Evolutionary conservation across 2,888 invertebrate genomes (phyloP), one percentile per base, ranked within the genome.

Genomic region (Lumbricus terrestris): DNA sequence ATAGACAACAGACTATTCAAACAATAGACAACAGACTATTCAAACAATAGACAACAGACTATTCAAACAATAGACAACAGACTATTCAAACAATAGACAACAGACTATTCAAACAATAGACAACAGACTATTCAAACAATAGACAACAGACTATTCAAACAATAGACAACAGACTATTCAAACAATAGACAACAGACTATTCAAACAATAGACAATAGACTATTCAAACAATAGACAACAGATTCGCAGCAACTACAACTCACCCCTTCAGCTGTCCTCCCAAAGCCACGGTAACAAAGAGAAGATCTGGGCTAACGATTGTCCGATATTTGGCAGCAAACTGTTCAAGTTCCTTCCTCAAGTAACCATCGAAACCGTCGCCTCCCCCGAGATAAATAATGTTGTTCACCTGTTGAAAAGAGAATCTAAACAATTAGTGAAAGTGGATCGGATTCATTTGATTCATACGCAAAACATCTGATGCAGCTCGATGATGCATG

Each of bases 231-330:
- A 6, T n/a, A n/a, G 33, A 83, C 33, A 88, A 90, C 34, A 69
- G 33, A 34, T 47, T 23, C 33, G 89, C 38, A 47, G n/a, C 69
- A 69, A 69, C 69, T 6, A 0, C 69, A 69, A 92, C 93, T 90
- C 92, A 93, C 93, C 93, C 92, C 90, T 92, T 92, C 0, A 90
- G 91, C n/a, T 91, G 92, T 37, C 93, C 93, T 88, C 92, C 92
- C 85, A 94, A 93, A 47, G 93, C 93, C 11, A 94, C 93, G 91
- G 93, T 93, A 54, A 95, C 95, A 93, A 94, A 95, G 83, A 95
- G 93, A 23, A 95, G 92, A 91, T 95, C 93, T 18, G 93, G 93
- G 91, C 95, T 95, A 54, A 95, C 95, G 13, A 94, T 89, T 29
- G 93, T 93, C 88, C 95, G 93, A 92, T 95, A 95, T 88, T 93